Evolutionary conservation across 2,888 invertebrate genomes (phyloP).

Genomic region (Siphonodentalium dalli): DNA sequence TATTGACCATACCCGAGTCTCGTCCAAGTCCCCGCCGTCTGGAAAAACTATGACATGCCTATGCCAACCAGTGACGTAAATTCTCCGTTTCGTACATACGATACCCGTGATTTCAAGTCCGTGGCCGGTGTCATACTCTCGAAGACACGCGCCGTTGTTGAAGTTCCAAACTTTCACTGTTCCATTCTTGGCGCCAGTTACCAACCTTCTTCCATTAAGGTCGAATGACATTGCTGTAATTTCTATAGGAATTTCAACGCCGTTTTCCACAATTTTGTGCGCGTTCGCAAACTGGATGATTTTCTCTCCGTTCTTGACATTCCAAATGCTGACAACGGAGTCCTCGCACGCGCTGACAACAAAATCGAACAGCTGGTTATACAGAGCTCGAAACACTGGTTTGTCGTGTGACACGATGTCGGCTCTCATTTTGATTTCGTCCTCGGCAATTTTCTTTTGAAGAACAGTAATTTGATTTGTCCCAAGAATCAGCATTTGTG

Average conservation of each 20-base stretch:
- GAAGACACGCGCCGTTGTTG: slow-evolving; percentile 78
- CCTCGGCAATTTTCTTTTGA: slow-evolving; percentile 38
- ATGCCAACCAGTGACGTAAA: slow-evolving; percentile 83
- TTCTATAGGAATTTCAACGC: slow-evolving; percentile 74
- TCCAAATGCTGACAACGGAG: slow-evolving; percentile 84
- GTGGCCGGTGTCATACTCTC: slow-evolving; percentile 73
- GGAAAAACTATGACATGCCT: slow-evolving; percentile 60
- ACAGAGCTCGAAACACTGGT: slow-evolving; percentile 75
- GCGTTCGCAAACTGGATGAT: slow-evolving; percentile 51
- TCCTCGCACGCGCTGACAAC: slow-evolving; percentile 81
- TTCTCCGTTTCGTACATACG: slow-evolving; percentile 69
- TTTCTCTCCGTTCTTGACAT: slow-evolving; percentile 73
- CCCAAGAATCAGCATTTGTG: slow-evolving; percentile 38
- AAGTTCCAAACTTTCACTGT: slow-evolving; percentile 85
- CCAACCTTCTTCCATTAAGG: slow-evolving; percentile 75
- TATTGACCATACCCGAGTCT: slow-evolving; percentile 74
- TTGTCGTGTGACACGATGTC: slow-evolving; percentile 71
- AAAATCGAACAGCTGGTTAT: slow-evolving; percentile 74
- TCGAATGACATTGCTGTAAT: slow-evolving; percentile 82
- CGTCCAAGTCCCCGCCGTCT: slow-evolving; percentile 64
- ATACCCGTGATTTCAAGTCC: slow-evolving; percentile 70
- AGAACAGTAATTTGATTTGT: slow-evolving; percentile 41
- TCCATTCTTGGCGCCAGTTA: slow-evolving; percentile 83
- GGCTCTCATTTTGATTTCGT: slow-evolving; percentile 37
- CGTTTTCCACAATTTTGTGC: slow-evolving; percentile 74